Percentiles rank a stretch among this genome's conserved stretches.
These are phyloP conservation scores for Watersipora subatra DNA, from an alignment of 1,140 invertebrate genomes.

Conservation along the genomic window DNA sequence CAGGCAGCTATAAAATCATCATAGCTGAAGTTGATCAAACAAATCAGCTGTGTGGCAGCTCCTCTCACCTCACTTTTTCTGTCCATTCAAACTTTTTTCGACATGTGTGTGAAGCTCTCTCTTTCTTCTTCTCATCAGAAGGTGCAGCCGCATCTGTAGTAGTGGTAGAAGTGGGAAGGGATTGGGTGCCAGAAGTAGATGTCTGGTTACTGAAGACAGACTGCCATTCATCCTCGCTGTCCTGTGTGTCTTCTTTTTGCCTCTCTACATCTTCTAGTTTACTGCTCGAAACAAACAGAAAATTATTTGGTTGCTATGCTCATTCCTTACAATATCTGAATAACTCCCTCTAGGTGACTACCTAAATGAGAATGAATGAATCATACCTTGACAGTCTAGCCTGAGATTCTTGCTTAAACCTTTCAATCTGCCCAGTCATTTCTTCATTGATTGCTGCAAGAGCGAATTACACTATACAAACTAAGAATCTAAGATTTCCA, in stretches of 20 bases:
- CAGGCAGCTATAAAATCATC: too few relatives aligned
- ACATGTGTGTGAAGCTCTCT: constrained; percentile 39
- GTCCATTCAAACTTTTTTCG: constrained; percentile 48
- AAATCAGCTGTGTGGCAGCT: too few relatives aligned
- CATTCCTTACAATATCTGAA: too few relatives aligned
- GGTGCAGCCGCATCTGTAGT: constrained; percentile 9
- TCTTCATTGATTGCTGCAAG: constrained; percentile 42
- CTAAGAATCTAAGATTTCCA: background rate
- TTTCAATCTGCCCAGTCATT: constrained; percentile 48
- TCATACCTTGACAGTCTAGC: constrained; percentile 46
- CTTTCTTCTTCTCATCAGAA: constrained; percentile 35
- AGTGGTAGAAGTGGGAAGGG: background rate
- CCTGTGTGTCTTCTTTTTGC: constrained; percentile 15
- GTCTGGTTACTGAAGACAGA: background rate
- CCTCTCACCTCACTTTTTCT: constrained; percentile 47
- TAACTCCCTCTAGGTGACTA: too few relatives aligned
- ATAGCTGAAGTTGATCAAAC: too few relatives aligned
- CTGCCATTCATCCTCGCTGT: constrained; percentile 5
- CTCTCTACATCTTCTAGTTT: constrained; percentile 12
- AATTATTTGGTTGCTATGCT: constrained; percentile 7
- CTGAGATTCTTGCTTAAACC: constrained; percentile 48
- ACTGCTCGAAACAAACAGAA: constrained; percentile 21
- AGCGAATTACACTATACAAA: background rate
- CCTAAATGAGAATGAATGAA: too few relatives aligned
- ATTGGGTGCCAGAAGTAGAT: background rate